Evolutionary conservation across 2,888 invertebrate species (phyloP).

Genomic region (Alcis repandata): DNA sequence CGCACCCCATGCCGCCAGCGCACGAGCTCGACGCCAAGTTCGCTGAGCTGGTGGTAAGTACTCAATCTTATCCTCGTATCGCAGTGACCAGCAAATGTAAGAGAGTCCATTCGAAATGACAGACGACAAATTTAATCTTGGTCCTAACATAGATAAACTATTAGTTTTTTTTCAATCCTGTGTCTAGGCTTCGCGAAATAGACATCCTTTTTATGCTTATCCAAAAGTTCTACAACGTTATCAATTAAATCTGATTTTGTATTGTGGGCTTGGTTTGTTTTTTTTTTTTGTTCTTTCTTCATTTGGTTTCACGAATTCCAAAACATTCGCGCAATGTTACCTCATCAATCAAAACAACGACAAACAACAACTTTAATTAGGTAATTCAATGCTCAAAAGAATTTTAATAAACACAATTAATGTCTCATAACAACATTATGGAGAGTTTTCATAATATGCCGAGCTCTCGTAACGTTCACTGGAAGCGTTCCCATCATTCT

Average conservation of each 20-base stretch:
- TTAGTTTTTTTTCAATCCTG: no score
- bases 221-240: background rate
- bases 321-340: conserved; percentile 45
- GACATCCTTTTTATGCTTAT: background rate
- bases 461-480: conserved; percentile 39
- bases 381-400: conserved; percentile 44
- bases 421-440: conserved; percentile 54
- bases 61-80: background rate
- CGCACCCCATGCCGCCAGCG: conserved; percentile 97
- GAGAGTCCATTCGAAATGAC: background rate
- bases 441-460: conserved; percentile 56
- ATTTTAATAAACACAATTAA: conserved; percentile 56
- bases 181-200: background rate
- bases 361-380: conserved; percentile 44
- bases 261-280: background rate
- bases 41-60: conserved; percentile 95
- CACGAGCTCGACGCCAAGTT: conserved; percentile 97
- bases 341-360: conserved; percentile 35
- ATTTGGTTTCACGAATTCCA: conserved; percentile 41
- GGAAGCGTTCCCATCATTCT: conserved; percentile 58
- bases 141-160: no score
- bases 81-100: no score
- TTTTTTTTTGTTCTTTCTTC: conserved; percentile 31
- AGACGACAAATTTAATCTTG: no score
- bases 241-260: background rate